Base-by-base conservation (phyloP, 2,113 vertebrate genomes). In the Dromaius novaehollandiae region DNA sequence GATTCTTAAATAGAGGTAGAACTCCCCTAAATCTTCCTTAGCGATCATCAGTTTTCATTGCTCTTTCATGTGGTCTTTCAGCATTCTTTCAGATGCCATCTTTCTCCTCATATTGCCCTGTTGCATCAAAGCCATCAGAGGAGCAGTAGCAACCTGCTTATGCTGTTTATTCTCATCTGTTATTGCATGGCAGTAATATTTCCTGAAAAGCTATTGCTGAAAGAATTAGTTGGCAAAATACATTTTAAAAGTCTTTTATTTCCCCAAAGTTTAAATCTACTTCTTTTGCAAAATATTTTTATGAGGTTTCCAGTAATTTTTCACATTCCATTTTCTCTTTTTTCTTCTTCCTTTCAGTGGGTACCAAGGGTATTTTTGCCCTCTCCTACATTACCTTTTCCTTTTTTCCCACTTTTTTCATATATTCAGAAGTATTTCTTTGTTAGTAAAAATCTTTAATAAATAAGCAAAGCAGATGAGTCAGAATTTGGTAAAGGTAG, bases 201-300 rank as follows among this genome's bases (percentile, higher is more conserved):
- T 64, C 7, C 38, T 60, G 28, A 30, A 82, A 78, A 69, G 13
- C 6, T 74, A 8, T 30, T 66, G 13, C 60, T 9, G 9, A 51
- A 15, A 75, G 25, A 64, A 48, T 79, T 55, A 60, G 50, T 50
- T 4, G 2, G 8, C 30, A 61, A 81, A 89, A 17, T 40, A 18
- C 1, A 0, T 38, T 48, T 42, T 28, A 65, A 63, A 75, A 53
- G 40, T 8, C 2, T 3, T 0, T 8, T 25, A n/a, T 81, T 46
- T 46, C 44, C 64, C 48, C 1, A 19, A 30, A 61, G 6, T 65
- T 89, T 38, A 36, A 50, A n/a, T 75, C 24, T 51, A 8, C 32
- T 84, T 73, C 12, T 84, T 6, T 21, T 36, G 2, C 6, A 21
- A 30, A 19, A 48, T 56, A 25, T 55, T 26, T 55, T 55, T 55